Evolutionary conservation across 2,113 vertebrate genomes (phyloP), one percentile per base, ranked within the genome.

Genomic region (Epinephelus cyanopodus): DNA sequence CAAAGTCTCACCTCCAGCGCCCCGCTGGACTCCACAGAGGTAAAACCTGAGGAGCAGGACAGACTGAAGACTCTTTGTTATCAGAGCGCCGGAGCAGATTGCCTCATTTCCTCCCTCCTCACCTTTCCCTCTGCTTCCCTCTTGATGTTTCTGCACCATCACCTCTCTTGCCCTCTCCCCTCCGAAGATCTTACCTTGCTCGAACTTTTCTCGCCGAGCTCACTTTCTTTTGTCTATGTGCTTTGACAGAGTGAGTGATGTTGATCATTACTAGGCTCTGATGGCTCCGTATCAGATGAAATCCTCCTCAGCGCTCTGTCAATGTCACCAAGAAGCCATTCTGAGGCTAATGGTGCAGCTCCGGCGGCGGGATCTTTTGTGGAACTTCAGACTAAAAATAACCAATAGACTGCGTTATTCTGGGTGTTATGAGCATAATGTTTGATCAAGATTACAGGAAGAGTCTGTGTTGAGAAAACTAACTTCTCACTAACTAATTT

Each of bases 171-270:
- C 58, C 56, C 74, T 74, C 47, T 48, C 56, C 47, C 42, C n/a
- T 62, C 33, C 7, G 6, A 62, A 60, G 29, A 84, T 73, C 68
- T 42, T 39, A 52, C 29, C 62, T 29, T 42, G 67, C 27, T 54
- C 74, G n/a, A 52, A 47, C 65, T 74, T 83, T 39, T 57, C 86
- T n/a, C 6, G 19, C 50, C 0, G 1, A 37, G 11, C 71, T 71
- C 56, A n/a, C 79, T 79, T 68, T 85, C 25, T 74, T 78, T 60
- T 52, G 75, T 83, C 74, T 58, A 5, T 27, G 62, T 27, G 74
- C 61, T 74, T 18, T 62, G 90, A 82, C 90, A 90, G 79, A 39
- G 87, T 90, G 92, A 92, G 57, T 62, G 75, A 90, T 92, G 88
- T 45, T 27, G 85, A 84, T 93, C 90, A 77, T 92, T 90, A 92